phyloP scores from a whole-genome alignment of 2,113 vertebrate genomes.

The Pungitius pungitius region DNA sequence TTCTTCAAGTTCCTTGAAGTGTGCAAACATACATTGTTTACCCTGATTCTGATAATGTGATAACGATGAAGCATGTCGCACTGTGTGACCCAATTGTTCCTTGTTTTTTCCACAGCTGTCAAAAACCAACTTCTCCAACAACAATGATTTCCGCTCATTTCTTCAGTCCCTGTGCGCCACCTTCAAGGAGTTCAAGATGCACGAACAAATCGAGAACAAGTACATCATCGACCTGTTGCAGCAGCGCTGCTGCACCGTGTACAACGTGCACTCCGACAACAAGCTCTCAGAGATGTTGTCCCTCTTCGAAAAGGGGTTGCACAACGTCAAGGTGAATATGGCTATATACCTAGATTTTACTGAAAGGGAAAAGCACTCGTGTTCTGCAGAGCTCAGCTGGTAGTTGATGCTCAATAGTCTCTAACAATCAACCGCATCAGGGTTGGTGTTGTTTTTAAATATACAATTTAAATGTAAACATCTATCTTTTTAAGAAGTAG shows the following conservation, averaged over 20 bases:
- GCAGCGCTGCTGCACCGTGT: conserved; percentile 92
- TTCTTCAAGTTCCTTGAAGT: neutral
- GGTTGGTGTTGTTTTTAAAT: conserved; percentile 3
- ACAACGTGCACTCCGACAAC: conserved; percentile 97
- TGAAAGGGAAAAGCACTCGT: neutral
- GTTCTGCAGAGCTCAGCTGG: conserved; percentile 3
- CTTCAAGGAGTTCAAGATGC: conserved; percentile 99
- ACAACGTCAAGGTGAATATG: conserved; percentile 89
- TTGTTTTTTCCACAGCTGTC: conserved; percentile 85
- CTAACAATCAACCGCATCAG: conserved; percentile 4
- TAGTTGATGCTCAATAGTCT: conserved; percentile 14
- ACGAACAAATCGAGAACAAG: conserved; percentile 98
- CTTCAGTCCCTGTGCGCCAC: conserved; percentile 94
- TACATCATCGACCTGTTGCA: conserved; percentile 95
- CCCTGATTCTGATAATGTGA: neutral
- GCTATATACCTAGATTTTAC: neutral
- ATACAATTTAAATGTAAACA: neutral
- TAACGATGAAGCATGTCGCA: neutral
- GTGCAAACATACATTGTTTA: neutral
- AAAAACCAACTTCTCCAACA: conserved; percentile 99
- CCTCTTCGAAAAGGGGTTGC: conserved; percentile 95
- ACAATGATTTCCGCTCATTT: conserved; percentile 96
- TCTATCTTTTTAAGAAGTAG: neutral
- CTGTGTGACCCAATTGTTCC: neutral
- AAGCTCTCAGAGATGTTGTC: conserved; percentile 97